Evolutionary conservation across 2,797 vertebrate species (phyloP), one percentile per base, ranked within the genome.

Genomic region (Iguana delicatissima): DNA sequence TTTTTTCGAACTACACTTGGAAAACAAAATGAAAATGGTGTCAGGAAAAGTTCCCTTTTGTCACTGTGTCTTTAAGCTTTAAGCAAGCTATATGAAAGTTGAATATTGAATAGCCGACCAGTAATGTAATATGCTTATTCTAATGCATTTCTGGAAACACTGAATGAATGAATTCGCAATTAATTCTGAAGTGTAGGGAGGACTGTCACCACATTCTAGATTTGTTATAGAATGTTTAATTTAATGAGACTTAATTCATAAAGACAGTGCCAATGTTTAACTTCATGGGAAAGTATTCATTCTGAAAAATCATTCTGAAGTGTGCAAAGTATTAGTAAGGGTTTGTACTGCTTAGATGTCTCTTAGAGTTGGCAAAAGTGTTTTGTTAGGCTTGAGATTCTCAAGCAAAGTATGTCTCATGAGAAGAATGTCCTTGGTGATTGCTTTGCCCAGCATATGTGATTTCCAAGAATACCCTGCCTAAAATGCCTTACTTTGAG

Each of bases 111-210:
- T 88, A 91, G 88, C 0, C 29, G n/a, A 14, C 7, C 91, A 74
- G 89, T 95, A 85, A 93, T 92, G 93, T 92, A 84, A 84, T 67
- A 85, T 93, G 5, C 57, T 8, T 92, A 64, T 91, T 94, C 6
- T 85, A 84, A 94, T 10, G 55, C 52, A 93, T 29, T 88, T 57
- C 6, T 80, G 0, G 0, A 94, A 18, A 20, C 79, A 87, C 38
- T 77, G 69, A n/a, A 87, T 80, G 89, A 94, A 88, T 52, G 26
- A 35, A 93, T 95, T 94, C 91, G 87, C 89, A 93, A 92, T 91
- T 94, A 94, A 95, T 87, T 95, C 95, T 92, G 85, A 93, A 62
- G 67, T 73, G 93, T 85, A 87, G 20, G 1, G 90, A 91, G 35
- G 64, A 95, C 64, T 94, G 77, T 95, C 92, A 93, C 32, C 90